Percentiles rank a stretch among this genome's conserved stretches.
Conservation (phyloP, 1,140 invertebrate genomes). For the Caenorhabditis latens region DNA sequence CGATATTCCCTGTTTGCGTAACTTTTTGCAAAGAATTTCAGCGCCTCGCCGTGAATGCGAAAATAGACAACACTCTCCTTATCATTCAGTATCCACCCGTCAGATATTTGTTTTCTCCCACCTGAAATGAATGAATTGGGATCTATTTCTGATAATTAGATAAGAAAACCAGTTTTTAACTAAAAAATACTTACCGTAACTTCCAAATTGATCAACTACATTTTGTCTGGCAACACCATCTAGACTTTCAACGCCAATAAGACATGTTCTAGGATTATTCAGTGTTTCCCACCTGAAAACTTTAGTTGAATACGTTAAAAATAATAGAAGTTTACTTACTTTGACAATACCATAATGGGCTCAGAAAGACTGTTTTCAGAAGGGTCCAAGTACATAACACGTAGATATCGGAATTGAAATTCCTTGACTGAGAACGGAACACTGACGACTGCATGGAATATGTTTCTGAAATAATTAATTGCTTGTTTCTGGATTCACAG, state of each 20-base stretch:
- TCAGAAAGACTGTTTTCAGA: constrained; percentile 3
- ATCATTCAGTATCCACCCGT: constrained; percentile 64
- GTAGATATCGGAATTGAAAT: constrained; percentile 23
- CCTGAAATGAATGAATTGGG: constrained; percentile 26
- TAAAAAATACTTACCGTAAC: neutral
- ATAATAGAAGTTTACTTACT: neutral
- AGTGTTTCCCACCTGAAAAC: constrained; percentile 38
- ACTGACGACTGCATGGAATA: constrained; percentile 3
- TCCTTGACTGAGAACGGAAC: neutral
- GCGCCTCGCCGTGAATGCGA: constrained; percentile 65
- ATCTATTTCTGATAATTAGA: neutral
- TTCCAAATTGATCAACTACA: constrained; percentile 60
- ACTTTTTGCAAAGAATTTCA: constrained; percentile 66
- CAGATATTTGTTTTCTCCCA: constrained; percentile 59
- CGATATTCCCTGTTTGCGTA: constrained; percentile 16
- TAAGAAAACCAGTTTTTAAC: neutral
- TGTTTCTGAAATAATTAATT: neutral
- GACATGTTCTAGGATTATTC: neutral
- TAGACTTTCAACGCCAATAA: constrained; percentile 12
- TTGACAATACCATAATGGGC: constrained; percentile 17
- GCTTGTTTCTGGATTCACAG: neutral
- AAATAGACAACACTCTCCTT: constrained; percentile 63
- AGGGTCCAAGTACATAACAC: constrained; percentile 31
- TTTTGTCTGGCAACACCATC: constrained; percentile 38
- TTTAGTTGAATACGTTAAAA: too few species aligned